A percentile compares a stretch with the other conserved stretches of the same genome.
Conservation (phyloP, 1,140 invertebrate species). For the Dreissena rostriformis region DNA sequence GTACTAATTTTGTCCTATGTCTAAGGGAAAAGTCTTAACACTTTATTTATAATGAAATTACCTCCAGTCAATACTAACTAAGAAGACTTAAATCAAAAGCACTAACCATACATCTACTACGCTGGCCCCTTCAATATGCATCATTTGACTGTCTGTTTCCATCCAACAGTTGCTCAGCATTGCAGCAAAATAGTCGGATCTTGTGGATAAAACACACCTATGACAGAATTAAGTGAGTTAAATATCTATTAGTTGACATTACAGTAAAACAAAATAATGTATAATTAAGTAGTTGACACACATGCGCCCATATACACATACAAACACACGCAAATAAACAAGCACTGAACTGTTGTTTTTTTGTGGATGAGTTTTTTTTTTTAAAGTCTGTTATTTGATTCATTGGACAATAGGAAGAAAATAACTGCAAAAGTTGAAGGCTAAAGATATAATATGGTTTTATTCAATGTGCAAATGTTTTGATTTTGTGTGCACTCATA, state of each 20-base stretch:
- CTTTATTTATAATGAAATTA: too few species aligned
- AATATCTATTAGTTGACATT: not conserved
- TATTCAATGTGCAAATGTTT: too few species aligned
- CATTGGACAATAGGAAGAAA: too few species aligned
- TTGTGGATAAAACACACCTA: conserved; percentile 90
- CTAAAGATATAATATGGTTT: too few species aligned
- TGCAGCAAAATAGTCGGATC: conserved; percentile 95
- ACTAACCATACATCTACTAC: conserved; percentile 65
- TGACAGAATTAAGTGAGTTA: not conserved
- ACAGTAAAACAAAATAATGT: not conserved
- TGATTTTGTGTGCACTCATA: too few species aligned
- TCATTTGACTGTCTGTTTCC: conserved; percentile 90
- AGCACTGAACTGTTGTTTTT: not conserved
- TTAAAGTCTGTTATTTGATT: not conserved
- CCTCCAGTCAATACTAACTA: too few species aligned
- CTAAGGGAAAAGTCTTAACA: not conserved
- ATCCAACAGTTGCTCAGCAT: conserved; percentile 92
- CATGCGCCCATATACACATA: not conserved
- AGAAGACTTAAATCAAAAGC: too few species aligned
- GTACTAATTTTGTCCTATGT: not conserved
- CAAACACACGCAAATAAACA: not conserved
- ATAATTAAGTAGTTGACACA: not conserved
- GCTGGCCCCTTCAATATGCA: conserved; percentile 89
- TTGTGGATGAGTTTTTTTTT: not conserved
- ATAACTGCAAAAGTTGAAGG: too few species aligned